Percentiles rank a stretch among this genome's conserved stretches.
phyloP scores from a whole-genome alignment of 1,140 invertebrate genomes.

The Tyrophagus putrescentiae region DNA sequence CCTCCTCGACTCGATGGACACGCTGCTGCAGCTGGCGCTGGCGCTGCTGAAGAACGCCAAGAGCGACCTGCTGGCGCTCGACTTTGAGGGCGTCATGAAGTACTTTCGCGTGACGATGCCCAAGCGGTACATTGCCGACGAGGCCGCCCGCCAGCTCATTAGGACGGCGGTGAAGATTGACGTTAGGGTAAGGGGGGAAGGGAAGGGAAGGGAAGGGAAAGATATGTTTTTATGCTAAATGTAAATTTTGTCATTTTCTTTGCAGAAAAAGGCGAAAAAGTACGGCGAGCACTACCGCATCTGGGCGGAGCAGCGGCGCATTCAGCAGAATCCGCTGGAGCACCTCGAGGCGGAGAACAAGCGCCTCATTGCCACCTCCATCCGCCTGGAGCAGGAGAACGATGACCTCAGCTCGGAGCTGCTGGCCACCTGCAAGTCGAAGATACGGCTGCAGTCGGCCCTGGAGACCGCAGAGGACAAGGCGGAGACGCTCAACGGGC shows the following conservation, averaged over 20 bases:
- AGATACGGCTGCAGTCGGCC: slow-evolving; percentile 41
- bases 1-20: slow-evolving; percentile 64
- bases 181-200: slow-evolving; percentile 36
- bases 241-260: slow-evolving; percentile 30
- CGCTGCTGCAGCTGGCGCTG: slow-evolving; percentile 86
- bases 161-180: slow-evolving; percentile 76
- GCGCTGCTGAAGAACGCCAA: slow-evolving; percentile 70
- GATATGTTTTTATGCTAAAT: too few species aligned
- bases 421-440: slow-evolving; percentile 36
- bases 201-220: not conserved
- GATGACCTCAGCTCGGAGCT: slow-evolving; percentile 48
- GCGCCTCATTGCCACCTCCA: slow-evolving; percentile 36
- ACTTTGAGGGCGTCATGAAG: slow-evolving; percentile 87
- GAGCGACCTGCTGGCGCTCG: slow-evolving; percentile 79
- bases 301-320: slow-evolving; percentile 45
- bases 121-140: slow-evolving; percentile 83
- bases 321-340: slow-evolving; percentile 38
- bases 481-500: slow-evolving; percentile 58
- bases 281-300: slow-evolving; percentile 82
- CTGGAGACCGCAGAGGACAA: slow-evolving; percentile 52
- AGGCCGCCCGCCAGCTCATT: slow-evolving; percentile 70
- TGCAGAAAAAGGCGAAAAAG: slow-evolving; percentile 71
- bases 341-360: slow-evolving; percentile 44
- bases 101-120: slow-evolving; percentile 86
- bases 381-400: slow-evolving; percentile 48